Evolutionary conservation across 1,140 invertebrate species (phyloP).

Genomic region (Harlomillsia oculata): DNA sequence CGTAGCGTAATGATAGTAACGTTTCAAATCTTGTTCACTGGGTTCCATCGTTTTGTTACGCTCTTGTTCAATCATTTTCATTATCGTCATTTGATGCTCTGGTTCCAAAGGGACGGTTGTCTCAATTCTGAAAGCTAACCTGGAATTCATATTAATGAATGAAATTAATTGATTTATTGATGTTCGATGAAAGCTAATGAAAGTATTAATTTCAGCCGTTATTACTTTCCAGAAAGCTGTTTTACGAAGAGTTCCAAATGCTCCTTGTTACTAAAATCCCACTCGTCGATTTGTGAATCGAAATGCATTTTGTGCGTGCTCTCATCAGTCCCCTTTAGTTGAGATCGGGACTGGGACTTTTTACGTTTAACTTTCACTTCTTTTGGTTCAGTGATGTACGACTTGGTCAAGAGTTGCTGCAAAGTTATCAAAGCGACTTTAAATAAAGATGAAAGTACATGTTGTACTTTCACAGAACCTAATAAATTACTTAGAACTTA

Average conservation of each 20-base stretch:
- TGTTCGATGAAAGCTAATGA: background rate
- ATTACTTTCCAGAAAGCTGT: background rate
- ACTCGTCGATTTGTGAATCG: background rate
- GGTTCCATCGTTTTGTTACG: background rate
- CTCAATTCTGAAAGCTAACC: slow-evolving; percentile 11
- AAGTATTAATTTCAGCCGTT: background rate
- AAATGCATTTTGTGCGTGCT: background rate
- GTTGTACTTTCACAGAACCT: background rate
- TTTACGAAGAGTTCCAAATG: background rate
- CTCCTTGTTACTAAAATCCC: background rate
- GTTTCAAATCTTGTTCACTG: slow-evolving; percentile 9
- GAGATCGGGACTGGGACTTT: background rate
- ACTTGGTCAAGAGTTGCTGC: slow-evolving; percentile 6
- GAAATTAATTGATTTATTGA: background rate
- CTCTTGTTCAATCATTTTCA: slow-evolving; percentile 33
- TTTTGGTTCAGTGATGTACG: background rate
- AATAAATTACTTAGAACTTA: background rate
- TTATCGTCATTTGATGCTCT: slow-evolving; percentile 34
- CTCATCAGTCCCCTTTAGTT: background rate
- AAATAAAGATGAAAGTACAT: background rate
- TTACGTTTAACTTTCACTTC: background rate
- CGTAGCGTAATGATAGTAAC: slow-evolving; percentile 24
- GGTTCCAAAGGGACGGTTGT: slow-evolving; percentile 10
- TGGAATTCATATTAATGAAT: background rate
- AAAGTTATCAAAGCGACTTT: background rate